These are phyloP conservation scores for Coreoperca whiteheadi DNA, from an alignment of 2,113 vertebrate species.

Conservation along the genomic window DNA sequence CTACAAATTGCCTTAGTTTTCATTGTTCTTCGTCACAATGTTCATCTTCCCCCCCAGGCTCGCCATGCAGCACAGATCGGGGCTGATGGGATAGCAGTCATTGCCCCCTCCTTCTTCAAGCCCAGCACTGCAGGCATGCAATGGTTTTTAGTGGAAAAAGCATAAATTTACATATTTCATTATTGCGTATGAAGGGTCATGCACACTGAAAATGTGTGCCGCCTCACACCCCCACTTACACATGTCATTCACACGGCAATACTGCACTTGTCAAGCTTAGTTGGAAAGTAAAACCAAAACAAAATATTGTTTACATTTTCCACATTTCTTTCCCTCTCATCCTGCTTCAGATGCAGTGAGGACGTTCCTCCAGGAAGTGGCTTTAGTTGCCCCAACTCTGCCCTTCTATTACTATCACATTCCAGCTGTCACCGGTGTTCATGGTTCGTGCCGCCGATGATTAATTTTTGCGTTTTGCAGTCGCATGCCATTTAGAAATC, in stretches of 20 bases:
- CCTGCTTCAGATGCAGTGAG: conserved; percentile 84
- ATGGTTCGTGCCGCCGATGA: conserved; percentile 83
- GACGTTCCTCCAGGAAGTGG: conserved; percentile 88
- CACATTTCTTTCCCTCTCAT: background rate
- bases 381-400: conserved; percentile 85
- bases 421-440: conserved; percentile 89
- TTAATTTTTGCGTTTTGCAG: background rate
- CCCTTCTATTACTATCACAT: conserved; percentile 98
- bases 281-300: background rate
- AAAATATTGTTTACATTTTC: background rate
- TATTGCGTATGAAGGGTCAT: too few relatives aligned
- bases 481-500: background rate
- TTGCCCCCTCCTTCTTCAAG: conserved; percentile 93
- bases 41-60: conserved; percentile 83
- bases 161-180: background rate
- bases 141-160: background rate
- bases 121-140: conserved; percentile 86
- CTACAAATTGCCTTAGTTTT: background rate
- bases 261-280: background rate
- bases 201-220: too few relatives aligned
- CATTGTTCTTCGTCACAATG: background rate
- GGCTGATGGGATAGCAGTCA: conserved; percentile 91
- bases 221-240: background rate
- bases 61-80: conserved; percentile 87
- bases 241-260: background rate